phyloP scores from a whole-genome alignment of 2,888 invertebrate genomes.

The Dynastes hyllus region DNA sequence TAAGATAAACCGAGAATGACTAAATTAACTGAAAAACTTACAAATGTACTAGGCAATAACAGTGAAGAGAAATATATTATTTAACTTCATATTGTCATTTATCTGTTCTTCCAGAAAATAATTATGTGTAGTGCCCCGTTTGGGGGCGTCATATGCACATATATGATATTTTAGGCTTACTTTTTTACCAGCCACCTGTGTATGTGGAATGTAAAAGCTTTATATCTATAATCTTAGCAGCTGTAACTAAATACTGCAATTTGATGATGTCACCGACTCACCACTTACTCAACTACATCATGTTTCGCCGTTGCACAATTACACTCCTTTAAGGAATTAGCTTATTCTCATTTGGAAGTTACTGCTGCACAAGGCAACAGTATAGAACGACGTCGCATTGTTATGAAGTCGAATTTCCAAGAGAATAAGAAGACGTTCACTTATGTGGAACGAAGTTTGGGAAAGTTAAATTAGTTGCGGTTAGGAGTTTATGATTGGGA shows the following conservation, averaged over 20 bases:
- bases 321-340: neutral
- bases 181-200: too few species aligned
- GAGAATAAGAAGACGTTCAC: slow-evolving; percentile 19
- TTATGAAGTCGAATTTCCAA: slow-evolving; percentile 22
- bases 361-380: neutral
- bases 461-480: slow-evolving; percentile 34
- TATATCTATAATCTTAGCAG: neutral
- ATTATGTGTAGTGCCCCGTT: too few species aligned
- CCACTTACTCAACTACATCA: neutral
- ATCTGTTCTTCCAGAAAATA: too few species aligned
- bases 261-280: neutral
- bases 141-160: too few species aligned
- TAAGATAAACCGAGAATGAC: too few species aligned
- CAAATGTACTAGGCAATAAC: too few species aligned
- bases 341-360: slow-evolving; percentile 2
- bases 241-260: neutral
- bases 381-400: neutral
- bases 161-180: too few species aligned
- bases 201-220: too few species aligned
- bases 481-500: slow-evolving; percentile 24
- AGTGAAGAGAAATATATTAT: too few species aligned
- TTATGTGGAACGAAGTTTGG: slow-evolving; percentile 30
- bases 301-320: neutral
- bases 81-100: too few species aligned
- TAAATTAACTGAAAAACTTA: too few species aligned